Conservation (phyloP, 2,113 vertebrate species). For the Sceloporus undulatus region DNA sequence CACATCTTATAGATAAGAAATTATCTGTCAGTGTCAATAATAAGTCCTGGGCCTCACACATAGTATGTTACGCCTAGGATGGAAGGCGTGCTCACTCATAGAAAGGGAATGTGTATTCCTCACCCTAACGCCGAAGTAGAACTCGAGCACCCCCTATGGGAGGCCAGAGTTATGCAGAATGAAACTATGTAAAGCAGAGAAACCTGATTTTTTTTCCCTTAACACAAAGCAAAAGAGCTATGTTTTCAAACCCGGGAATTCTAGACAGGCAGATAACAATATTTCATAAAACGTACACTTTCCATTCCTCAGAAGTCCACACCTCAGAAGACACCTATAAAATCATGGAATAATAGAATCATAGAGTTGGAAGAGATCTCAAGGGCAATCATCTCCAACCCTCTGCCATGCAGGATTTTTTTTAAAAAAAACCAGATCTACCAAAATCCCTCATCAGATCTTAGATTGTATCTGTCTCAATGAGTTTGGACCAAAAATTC, state of each 20-base stretch:
- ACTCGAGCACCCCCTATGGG: slow-evolving; percentile 38
- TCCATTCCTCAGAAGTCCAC: background rate
- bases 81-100: background rate
- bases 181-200: background rate
- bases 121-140: slow-evolving; percentile 9
- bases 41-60: slow-evolving; percentile 40
- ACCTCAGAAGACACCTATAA: too few relatives aligned
- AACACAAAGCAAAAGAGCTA: background rate
- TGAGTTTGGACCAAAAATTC: too few relatives aligned
- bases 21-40: slow-evolving; percentile 49
- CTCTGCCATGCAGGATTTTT: too few relatives aligned
- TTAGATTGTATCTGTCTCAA: too few relatives aligned
- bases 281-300: background rate
- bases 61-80: background rate
- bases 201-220: background rate
- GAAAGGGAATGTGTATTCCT: background rate
- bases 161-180: background rate
- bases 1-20: slow-evolving; percentile 64
- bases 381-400: too few relatives aligned
- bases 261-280: background rate
- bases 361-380: too few relatives aligned
- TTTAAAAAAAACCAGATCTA: too few relatives aligned
- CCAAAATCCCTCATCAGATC: too few relatives aligned
- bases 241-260: background rate
- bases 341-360: too few relatives aligned